Percentiles rank a stretch among this genome's conserved stretches.
phyloP scores from a whole-genome alignment of 2,797 vertebrate genomes.

The Alosa sapidissima region DNA sequence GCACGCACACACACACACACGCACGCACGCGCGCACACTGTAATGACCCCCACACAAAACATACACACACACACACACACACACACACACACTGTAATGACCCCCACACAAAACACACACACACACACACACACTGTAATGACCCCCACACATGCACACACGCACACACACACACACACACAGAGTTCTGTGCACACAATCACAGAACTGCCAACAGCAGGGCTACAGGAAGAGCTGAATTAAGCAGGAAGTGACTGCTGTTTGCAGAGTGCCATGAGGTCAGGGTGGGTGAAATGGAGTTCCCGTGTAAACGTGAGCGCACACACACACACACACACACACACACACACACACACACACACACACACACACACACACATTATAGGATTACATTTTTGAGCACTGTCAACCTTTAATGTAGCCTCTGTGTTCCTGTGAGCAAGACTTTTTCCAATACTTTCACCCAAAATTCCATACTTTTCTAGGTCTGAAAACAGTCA shows the following conservation, averaged over 20 bases:
- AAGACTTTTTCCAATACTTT: no score
- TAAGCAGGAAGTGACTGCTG: conserved; percentile 11
- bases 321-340: not conserved
- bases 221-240: conserved; percentile 13
- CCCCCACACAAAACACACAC: not conserved
- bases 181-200: not conserved
- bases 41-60: not conserved
- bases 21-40: not conserved
- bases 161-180: not conserved
- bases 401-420: no score
- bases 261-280: conserved; percentile 8
- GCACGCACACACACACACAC: conserved; percentile 13
- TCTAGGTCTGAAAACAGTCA: no score
- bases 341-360: not conserved
- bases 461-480: no score
- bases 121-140: not conserved
- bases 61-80: conserved; percentile 16
- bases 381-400: no score
- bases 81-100: not conserved
- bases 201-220: not conserved
- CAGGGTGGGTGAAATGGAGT: not conserved
- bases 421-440: no score
- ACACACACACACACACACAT: not conserved
- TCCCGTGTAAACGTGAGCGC: not conserved
- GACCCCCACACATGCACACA: not conserved